Conservation (phyloP, 2,888 invertebrate species). For the Amaurobius ferox region DNA sequence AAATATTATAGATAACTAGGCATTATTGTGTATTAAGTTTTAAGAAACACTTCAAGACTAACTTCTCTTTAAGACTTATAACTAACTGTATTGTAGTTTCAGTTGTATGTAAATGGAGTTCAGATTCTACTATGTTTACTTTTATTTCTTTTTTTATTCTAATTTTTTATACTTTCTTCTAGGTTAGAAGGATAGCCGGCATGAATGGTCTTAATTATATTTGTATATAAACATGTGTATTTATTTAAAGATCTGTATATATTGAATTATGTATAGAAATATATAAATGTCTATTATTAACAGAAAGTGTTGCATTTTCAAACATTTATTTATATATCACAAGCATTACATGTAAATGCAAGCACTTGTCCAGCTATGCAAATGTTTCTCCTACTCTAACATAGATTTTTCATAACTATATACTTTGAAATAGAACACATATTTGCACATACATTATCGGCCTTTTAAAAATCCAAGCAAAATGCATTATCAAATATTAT, state of each 20-base stretch:
- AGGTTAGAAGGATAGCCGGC: not conserved
- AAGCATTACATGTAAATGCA: slow-evolving; percentile 12
- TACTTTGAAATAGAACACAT: slow-evolving; percentile 1
- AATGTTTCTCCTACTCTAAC: not conserved
- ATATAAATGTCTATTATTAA: slow-evolving; percentile 1
- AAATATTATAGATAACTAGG: too few species aligned
- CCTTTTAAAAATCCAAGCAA: not conserved
- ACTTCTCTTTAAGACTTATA: too few species aligned
- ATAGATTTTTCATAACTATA: not conserved
- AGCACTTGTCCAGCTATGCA: not conserved
- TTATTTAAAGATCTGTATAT: not conserved
- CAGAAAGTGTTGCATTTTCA: not conserved
- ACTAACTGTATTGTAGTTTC: too few species aligned
- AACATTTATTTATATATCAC: slow-evolving; percentile 5
- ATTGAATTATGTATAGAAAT: slow-evolving; percentile 7
- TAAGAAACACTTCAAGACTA: too few species aligned
- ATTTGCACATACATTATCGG: not conserved
- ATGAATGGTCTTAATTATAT: not conserved
- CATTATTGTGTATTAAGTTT: too few species aligned
- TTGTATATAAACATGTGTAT: slow-evolving; percentile 5
- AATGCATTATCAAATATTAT: too few species aligned
- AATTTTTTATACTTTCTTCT: slow-evolving; percentile 4
- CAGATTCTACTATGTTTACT: not conserved
- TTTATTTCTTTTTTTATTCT: not conserved
- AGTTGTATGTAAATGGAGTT: too few species aligned